Conservation (phyloP, 2,113 vertebrate species). For the Cavia porcellus region DNA sequence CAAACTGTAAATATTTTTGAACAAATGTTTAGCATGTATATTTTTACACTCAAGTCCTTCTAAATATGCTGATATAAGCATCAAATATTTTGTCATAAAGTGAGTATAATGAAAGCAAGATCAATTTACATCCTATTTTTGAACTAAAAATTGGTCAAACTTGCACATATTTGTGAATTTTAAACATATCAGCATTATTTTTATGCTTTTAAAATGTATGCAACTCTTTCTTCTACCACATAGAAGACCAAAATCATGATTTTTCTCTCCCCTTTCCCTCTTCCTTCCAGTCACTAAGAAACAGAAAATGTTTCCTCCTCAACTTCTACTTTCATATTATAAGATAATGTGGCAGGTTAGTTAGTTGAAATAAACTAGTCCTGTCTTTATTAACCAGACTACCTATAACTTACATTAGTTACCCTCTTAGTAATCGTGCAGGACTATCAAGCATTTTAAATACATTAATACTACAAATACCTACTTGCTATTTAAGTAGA, state of each 20-base stretch:
- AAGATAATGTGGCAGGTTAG: neutral
- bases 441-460: conserved; percentile 33
- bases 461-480: neutral
- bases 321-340: neutral
- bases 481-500: neutral
- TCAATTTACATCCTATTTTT: neutral
- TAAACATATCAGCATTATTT: neutral
- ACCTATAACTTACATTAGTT: neutral
- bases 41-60: conserved; percentile 87
- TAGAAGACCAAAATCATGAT: neutral
- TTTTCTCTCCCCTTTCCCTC: neutral
- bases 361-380: neutral
- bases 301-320: neutral
- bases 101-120: neutral
- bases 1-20: conserved; percentile 71
- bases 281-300: neutral
- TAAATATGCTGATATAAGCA: conserved; percentile 89
- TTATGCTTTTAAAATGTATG: neutral
- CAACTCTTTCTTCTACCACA: neutral
- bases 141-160: neutral
- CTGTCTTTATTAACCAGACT: neutral
- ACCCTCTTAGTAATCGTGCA: neutral
- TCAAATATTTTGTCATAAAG: neutral
- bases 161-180: neutral
- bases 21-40: conserved; percentile 77